Evolutionary conservation across 2,797 vertebrate species (phyloP).

Genomic region (Lycodopsis pacificus): DNA sequence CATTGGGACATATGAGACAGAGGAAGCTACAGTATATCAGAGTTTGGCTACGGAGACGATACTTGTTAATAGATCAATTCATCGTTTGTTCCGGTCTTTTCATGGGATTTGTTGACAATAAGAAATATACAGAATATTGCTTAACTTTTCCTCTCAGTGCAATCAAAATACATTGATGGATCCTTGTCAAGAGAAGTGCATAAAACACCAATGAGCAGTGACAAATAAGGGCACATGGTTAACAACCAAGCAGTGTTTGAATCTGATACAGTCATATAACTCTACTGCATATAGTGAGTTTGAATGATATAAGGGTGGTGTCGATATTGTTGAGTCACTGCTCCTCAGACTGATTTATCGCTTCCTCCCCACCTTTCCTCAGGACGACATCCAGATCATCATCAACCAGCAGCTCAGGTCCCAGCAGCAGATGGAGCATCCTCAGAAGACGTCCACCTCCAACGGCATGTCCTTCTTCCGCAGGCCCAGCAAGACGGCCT

Average conservation of each 20-base stretch:
- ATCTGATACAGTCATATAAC: neutral
- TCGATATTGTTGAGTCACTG: neutral
- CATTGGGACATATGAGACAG: neutral
- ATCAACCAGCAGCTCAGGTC: slow-evolving; percentile 85
- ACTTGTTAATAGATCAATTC: neutral
- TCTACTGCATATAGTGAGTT: neutral
- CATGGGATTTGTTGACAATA: neutral
- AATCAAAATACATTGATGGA: neutral
- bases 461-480: slow-evolving; percentile 77
- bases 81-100: neutral
- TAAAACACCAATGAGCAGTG: neutral
- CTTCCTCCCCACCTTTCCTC: slow-evolving; percentile 33
- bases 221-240: neutral
- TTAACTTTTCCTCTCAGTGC: neutral
- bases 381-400: slow-evolving; percentile 89
- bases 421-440: slow-evolving; percentile 80
- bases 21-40: neutral
- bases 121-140: neutral
- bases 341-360: slow-evolving; percentile 25
- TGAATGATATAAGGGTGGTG: neutral
- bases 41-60: neutral
- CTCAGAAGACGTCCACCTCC: slow-evolving; percentile 71
- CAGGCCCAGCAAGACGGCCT: slow-evolving; percentile 56
- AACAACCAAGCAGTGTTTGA: neutral
- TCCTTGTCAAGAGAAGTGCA: neutral